Percentiles rank a stretch among this genome's conserved stretches.
Evolutionary conservation across 2,888 invertebrate species (phyloP).

Genomic region (Calameuta pallipes): DNA sequence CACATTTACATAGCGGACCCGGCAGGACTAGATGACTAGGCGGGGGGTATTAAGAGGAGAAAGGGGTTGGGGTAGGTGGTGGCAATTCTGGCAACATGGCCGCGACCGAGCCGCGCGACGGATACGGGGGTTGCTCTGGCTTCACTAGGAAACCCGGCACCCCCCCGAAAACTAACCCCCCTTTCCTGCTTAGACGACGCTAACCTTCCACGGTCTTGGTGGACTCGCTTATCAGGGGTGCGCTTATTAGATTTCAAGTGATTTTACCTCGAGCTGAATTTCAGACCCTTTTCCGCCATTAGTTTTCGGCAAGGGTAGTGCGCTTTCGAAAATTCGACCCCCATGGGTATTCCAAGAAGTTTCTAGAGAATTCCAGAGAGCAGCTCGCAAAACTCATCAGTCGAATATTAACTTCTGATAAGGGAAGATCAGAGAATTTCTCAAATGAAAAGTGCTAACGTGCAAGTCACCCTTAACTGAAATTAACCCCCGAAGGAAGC

Average conservation of each 20-base stretch:
- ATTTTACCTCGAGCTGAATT: constrained; percentile 44
- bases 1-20: constrained; percentile 66
- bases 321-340: background rate
- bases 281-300: constrained; percentile 17
- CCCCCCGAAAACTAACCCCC: constrained; percentile 17
- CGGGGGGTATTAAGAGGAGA: constrained; percentile 62
- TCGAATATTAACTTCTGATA: background rate
- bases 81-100: constrained; percentile 66
- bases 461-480: background rate
- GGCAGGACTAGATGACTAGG: constrained; percentile 65
- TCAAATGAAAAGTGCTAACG: background rate
- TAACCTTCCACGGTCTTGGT: constrained; percentile 34
- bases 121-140: constrained; percentile 38
- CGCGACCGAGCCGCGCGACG: constrained; percentile 55
- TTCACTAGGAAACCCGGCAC: constrained; percentile 14
- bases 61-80: constrained; percentile 62
- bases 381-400: background rate
- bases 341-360: background rate
- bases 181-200: constrained; percentile 43
- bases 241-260: constrained; percentile 63
- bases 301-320: background rate
- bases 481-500: constrained; percentile 7
- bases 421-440: background rate
- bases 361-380: background rate
- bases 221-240: constrained; percentile 64